These are phyloP conservation scores for Lamprotornis superbus DNA, from an alignment of 2,113 vertebrate genomes.

Conservation along the genomic window DNA sequence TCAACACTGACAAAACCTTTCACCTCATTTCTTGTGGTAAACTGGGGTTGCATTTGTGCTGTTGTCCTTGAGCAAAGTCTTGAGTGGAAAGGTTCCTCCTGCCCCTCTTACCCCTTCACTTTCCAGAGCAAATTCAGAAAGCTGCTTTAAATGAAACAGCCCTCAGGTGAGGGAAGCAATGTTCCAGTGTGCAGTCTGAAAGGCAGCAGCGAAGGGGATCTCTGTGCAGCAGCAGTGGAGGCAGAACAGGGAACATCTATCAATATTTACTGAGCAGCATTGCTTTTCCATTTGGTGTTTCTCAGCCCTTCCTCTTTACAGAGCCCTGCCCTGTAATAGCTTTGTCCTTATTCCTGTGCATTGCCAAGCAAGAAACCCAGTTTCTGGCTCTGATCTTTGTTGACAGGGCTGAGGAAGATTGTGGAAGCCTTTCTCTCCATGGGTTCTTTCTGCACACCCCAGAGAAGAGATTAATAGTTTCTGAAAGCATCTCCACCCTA, in stretches of 20 bases:
- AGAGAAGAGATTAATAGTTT: constrained; percentile 30
- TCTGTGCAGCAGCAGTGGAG: neutral
- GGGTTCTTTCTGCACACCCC: neutral
- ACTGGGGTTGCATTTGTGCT: neutral
- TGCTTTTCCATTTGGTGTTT: constrained; percentile 33
- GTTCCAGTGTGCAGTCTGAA: neutral
- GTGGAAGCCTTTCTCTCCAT: constrained; percentile 18
- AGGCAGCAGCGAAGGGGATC: neutral
- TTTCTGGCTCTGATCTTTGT: constrained; percentile 19
- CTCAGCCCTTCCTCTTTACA: constrained; percentile 15
- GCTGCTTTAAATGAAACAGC: constrained; percentile 5
- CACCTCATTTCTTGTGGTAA: neutral
- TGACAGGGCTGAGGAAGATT: constrained; percentile 33
- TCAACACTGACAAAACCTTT: constrained; percentile 56
- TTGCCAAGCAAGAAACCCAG: neutral
- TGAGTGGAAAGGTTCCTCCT: constrained; percentile 16
- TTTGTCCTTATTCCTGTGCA: constrained; percentile 7
- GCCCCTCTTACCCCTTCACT: neutral
- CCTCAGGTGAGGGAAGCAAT: neutral
- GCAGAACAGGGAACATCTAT: constrained; percentile 23
- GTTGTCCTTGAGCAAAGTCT: neutral
- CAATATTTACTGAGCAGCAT: constrained; percentile 55
- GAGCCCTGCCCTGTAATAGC: constrained; percentile 14
- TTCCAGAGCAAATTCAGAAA: constrained; percentile 17
- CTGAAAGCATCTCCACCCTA: constrained; percentile 47